Conservation (phyloP, 2,113 vertebrate genomes). For the Oreochromis tanganicae region DNA sequence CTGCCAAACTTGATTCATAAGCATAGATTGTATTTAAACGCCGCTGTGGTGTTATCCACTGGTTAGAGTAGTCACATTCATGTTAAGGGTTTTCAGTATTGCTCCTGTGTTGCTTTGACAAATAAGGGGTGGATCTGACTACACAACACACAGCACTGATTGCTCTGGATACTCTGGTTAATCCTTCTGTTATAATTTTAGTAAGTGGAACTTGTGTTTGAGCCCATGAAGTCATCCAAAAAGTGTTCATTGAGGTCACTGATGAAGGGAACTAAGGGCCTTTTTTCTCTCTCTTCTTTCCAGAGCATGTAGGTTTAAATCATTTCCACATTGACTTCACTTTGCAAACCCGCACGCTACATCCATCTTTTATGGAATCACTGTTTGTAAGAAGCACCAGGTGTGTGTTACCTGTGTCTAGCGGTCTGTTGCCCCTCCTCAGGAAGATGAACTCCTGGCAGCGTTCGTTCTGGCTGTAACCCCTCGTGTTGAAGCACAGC, state of each 20-base stretch:
- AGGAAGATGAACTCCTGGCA: conserved; percentile 85
- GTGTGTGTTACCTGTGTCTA: conserved; percentile 76
- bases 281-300: too few relatives aligned
- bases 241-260: neutral
- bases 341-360: accelerated
- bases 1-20: neutral
- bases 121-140: neutral
- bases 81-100: neutral
- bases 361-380: neutral
- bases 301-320: neutral
- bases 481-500: conserved; percentile 79
- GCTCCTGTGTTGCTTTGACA: neutral
- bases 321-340: neutral
- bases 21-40: neutral
- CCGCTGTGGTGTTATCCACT: neutral
- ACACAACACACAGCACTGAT: neutral
- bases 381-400: neutral
- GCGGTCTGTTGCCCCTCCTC: conserved; percentile 73
- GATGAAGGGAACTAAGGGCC: neutral
- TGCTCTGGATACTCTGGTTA: neutral
- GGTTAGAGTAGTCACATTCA: neutral
- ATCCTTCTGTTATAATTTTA: neutral
- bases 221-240: neutral
- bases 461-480: conserved; percentile 77
- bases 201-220: neutral